phyloP scores from a whole-genome alignment of 2,797 vertebrate genomes.

The Gallinago stenura region DNA sequence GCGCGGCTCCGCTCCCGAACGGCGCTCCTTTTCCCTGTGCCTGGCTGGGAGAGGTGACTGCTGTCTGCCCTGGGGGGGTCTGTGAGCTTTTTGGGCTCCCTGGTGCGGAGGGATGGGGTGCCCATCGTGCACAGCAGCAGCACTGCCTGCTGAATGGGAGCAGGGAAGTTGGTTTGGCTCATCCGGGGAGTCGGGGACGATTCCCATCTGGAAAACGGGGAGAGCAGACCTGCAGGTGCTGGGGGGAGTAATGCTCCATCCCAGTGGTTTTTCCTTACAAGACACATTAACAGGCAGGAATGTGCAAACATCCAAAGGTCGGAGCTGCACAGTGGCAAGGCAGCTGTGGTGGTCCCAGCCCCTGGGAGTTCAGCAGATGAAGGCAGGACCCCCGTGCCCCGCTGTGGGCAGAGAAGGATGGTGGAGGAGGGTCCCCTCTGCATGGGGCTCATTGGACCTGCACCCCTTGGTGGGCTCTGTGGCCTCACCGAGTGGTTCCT shows the following conservation, averaged over 20 bases:
- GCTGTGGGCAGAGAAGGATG: background rate
- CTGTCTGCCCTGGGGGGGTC: background rate
- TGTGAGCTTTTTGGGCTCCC: background rate
- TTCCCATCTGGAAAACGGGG: background rate
- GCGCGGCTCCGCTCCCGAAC: accelerated
- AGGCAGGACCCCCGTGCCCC: background rate
- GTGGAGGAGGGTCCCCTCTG: background rate
- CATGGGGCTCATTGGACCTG: accelerated
- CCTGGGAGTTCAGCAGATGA: accelerated
- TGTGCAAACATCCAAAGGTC: constrained; percentile 75
- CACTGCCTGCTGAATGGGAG: background rate
- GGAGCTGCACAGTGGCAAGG: background rate
- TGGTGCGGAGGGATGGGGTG: background rate
- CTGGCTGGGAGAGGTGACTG: background rate
- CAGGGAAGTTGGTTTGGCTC: background rate
- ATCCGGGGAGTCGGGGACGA: background rate
- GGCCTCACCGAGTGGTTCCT: background rate
- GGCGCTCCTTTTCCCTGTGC: accelerated
- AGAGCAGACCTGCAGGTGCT: constrained; percentile 9
- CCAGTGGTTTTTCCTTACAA: constrained; percentile 71
- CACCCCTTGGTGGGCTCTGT: accelerated
- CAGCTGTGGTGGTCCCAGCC: background rate
- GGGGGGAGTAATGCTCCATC: constrained; percentile 68
- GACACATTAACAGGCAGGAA: constrained; percentile 84
- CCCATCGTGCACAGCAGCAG: background rate